Base-by-base conservation (phyloP, 2,888 invertebrate species). In the Thumatha senex region DNA sequence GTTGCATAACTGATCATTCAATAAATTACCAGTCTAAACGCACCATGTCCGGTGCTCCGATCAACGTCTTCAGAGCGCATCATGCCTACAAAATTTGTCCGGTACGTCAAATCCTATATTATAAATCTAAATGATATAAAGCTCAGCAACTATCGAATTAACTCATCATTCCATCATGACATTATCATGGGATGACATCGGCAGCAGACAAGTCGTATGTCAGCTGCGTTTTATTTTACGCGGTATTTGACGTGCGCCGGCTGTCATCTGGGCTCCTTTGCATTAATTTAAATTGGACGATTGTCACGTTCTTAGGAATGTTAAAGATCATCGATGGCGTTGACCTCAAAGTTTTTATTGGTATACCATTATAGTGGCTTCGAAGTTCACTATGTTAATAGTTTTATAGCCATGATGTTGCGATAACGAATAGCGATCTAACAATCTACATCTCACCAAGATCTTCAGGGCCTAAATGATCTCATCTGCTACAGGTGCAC, bases 101-200 rank as follows among this genome's bases (percentile, higher is more conserved):
- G 61, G 72, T 55, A 71, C 67, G 81, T 83, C 82, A 74, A 65
- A 72, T 78, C 70, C 53, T 70, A 78, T 82, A 10, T 78, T 75
- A 71, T 78, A 67, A 78, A 73, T 70, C 71, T 76, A 71, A 68
- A 66, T 63, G 71, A 72, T 74, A 70, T 69, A 77, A 80, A 78
- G 78, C 76, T 76, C 79, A 72, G 72, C 69, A 68, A 69, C 80
- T 82, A 82, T 85, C 80, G 82, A 86, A 88, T 87, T 86, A 87
- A 85, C 78, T 77, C 84, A 76, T 87, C 86, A 83, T 79, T 72
- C 72, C 60, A 63, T 60, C 61, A 71, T 38, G 81, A 84, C 84
- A 71, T 77, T 86, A 86, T 86, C 86, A 55, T 55, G 55, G 45
- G 49, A 66, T 64, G 86, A 86, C 84, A 87, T 86, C 86, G 70